Evolutionary conservation across 1,140 invertebrate genomes (phyloP), one percentile per base, ranked within the genome.

Genomic region (Tetragnatha versicolor): DNA sequence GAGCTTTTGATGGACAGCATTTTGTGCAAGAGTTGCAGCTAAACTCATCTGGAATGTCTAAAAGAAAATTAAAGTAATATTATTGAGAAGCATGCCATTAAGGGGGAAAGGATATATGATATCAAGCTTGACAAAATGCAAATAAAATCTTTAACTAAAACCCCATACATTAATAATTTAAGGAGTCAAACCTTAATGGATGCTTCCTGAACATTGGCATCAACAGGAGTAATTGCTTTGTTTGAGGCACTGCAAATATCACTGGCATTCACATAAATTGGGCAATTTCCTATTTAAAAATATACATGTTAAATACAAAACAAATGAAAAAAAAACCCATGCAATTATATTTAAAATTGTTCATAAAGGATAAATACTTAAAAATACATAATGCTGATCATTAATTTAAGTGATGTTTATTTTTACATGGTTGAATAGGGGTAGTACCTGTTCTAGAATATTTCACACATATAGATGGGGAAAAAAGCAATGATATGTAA

Each of bases 201-300:
- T 4, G 10, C 29, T 29, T 77, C 73, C 14, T 31, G 58, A 65
- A 17, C 14, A 61, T 7, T 49, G 0, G 42, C 37, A 31, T 77
- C 61, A 39, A 22, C 27, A 20, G 61, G 58, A 22, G 53, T 66
- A 66, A 5, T 66, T 31, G 73, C 29, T 51, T 77, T 77, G n/a
- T 55, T 70, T n/a, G 60, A 77, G 73, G 73, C 73, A 77, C 73
- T 77, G 58, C 58, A 75, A 29, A 63, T 66, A 77, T 77, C 73
- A 65, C 73, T 45, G 31, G 58, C 31, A 42, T 77, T 77, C 55
- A 77, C 61, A 55, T 77, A 77, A 39, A 77, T 77, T 17, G 60
- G 73, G 55, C 42, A 49, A 47, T 75, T 63, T 29, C 49, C 73
- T 77, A 33, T n/a, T 37, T 29, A 58, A 73, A 14, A 39, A 53